These are phyloP conservation scores for Sphenopsis melanotis DNA, from an alignment of 2,797 vertebrate genomes.

Conservation along the genomic window DNA sequence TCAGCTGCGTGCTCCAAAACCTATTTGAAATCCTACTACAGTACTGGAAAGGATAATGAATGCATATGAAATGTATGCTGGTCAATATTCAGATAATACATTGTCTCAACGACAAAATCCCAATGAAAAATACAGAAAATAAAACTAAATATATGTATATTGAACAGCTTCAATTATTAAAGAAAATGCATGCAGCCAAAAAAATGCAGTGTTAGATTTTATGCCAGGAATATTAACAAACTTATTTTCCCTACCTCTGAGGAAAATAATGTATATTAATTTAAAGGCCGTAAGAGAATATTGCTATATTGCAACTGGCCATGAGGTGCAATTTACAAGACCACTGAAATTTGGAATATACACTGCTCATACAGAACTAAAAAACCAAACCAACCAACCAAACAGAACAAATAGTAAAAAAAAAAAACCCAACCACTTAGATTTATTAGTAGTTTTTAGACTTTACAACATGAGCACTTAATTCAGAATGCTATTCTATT, in stretches of 20 bases:
- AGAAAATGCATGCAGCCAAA: not conserved
- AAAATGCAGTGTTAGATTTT: not conserved
- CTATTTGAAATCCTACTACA: not conserved
- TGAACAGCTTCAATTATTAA: not conserved
- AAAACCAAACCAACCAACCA: not conserved
- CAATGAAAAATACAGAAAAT: slow-evolving; percentile 12
- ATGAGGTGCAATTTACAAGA: slow-evolving; percentile 7
- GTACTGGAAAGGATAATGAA: not conserved
- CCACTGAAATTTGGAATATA: not conserved
- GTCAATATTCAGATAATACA: not conserved
- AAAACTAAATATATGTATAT: not conserved
- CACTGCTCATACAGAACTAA: not conserved
- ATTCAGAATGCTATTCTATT: not conserved
- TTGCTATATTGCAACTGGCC: not conserved
- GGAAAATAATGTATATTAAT: slow-evolving; percentile 8
- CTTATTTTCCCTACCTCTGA: not conserved
- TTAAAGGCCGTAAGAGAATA: slow-evolving; percentile 33
- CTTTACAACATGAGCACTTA: not conserved
- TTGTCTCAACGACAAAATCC: not conserved
- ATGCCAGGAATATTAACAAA: slow-evolving; percentile 7
- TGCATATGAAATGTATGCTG: not conserved
- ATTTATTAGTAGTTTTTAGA: not conserved
- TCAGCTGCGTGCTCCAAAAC: not conserved
- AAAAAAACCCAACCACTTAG: not conserved
- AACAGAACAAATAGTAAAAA: not conserved